phyloP scores from a whole-genome alignment of 2,888 invertebrate genomes.

The Acanthosepion esculentum region DNA sequence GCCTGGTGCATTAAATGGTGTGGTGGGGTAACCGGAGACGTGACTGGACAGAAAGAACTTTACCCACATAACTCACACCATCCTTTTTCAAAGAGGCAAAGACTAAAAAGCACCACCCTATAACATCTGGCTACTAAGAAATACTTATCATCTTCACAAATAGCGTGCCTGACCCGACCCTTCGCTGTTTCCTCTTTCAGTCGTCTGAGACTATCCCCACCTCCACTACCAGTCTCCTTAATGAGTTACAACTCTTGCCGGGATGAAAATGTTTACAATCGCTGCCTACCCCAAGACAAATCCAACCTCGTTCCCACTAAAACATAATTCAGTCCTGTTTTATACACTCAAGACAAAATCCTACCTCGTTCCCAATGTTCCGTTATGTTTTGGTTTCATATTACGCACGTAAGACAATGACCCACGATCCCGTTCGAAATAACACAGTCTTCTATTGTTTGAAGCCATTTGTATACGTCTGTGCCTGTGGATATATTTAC shows the following conservation, averaged over 20 bases:
- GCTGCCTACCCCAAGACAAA: not conserved
- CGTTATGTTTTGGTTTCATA: not conserved
- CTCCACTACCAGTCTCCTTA: not conserved
- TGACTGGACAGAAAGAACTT: not conserved
- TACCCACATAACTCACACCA: not conserved
- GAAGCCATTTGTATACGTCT: not conserved
- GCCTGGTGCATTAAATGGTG: not conserved
- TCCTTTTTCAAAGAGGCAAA: not conserved
- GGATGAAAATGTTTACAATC: not conserved
- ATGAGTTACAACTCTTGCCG: not conserved
- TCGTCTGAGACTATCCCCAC: not conserved
- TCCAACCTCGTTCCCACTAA: not conserved
- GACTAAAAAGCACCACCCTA: not conserved
- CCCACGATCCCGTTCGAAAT: not conserved
- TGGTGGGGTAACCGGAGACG: not conserved
- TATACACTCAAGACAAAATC: not conserved
- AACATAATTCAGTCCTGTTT: not conserved
- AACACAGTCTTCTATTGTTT: not conserved
- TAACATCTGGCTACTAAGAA: slow-evolving; percentile 8
- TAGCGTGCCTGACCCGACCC: not conserved
- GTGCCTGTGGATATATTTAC: too few species aligned
- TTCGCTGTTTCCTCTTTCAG: not conserved
- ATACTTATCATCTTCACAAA: not conserved
- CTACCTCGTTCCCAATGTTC: not conserved
- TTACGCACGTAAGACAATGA: not conserved